phyloP scores from a whole-genome alignment of 2,888 invertebrate species.

The Thera britannica region DNA sequence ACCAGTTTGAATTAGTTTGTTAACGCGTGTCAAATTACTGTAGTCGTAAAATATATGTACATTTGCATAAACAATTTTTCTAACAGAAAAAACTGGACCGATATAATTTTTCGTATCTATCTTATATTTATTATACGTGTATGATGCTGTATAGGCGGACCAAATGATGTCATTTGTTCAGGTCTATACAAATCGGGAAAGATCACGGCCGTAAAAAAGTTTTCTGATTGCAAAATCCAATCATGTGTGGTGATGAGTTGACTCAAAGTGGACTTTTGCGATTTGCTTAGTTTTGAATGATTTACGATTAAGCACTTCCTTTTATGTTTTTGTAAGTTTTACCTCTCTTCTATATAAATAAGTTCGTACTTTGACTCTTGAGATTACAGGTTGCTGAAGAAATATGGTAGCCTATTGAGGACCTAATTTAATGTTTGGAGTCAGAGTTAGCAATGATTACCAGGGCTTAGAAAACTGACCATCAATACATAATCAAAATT shows the following conservation, averaged over 20 bases:
- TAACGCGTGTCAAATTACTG: constrained; percentile 19
- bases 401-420: no score
- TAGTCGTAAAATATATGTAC: constrained; percentile 42
- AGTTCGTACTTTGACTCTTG: not conserved
- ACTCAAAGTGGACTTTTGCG: not conserved
- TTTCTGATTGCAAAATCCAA: constrained; percentile 8
- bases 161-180: constrained; percentile 50
- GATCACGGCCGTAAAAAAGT: constrained; percentile 44
- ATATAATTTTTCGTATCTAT: constrained; percentile 33
- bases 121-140: constrained; percentile 13
- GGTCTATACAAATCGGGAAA: constrained; percentile 43
- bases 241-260: constrained; percentile 3
- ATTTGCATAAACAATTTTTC: constrained; percentile 39
- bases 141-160: constrained; percentile 26
- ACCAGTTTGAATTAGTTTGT: not conserved
- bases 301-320: not conserved
- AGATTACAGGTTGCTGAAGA: not conserved
- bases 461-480: no score
- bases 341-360: not conserved
- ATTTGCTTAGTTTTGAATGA: not conserved
- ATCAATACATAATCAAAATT: no score
- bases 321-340: not conserved
- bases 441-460: no score
- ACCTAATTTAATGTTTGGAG: no score
- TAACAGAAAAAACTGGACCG: constrained; percentile 41